Percentiles rank a stretch among this genome's conserved stretches.
These are phyloP conservation scores for Nesometra sesokonis DNA, from an alignment of 35 echinoderm and acorn worm genomes.

Conservation along the genomic window DNA sequence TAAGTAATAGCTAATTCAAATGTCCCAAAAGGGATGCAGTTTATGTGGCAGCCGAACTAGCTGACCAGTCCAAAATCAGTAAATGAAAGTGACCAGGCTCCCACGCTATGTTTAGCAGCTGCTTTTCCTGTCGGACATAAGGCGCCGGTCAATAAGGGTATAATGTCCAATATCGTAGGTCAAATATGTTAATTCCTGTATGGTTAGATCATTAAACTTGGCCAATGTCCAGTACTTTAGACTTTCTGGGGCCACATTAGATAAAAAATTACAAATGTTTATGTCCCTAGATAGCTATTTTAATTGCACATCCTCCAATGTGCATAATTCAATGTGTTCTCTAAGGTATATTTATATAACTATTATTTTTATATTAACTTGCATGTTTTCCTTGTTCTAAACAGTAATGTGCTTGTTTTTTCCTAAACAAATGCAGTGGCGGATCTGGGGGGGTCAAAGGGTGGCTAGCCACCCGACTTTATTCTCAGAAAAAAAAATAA, in stretches of 20 bases:
- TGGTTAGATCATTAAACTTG: not conserved
- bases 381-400: no score
- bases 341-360: no score
- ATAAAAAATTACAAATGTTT: not conserved
- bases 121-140: not conserved
- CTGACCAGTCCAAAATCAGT: not conserved
- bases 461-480: no score
- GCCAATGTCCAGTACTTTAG: not conserved
- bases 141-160: not conserved
- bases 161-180: not conserved
- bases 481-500: no score
- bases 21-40: not conserved
- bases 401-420: no score
- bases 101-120: not conserved
- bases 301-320: not conserved
- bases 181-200: not conserved
- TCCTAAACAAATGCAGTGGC: no score
- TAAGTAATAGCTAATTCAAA: not conserved
- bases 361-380: no score
- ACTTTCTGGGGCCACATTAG: not conserved
- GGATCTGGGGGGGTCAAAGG: no score
- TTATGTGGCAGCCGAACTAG: no score
- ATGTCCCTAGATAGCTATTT: not conserved
- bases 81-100: not conserved
- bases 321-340: no score